phyloP scores from a whole-genome alignment of 2,113 vertebrate species.

The Electrona antarctica region DNA sequence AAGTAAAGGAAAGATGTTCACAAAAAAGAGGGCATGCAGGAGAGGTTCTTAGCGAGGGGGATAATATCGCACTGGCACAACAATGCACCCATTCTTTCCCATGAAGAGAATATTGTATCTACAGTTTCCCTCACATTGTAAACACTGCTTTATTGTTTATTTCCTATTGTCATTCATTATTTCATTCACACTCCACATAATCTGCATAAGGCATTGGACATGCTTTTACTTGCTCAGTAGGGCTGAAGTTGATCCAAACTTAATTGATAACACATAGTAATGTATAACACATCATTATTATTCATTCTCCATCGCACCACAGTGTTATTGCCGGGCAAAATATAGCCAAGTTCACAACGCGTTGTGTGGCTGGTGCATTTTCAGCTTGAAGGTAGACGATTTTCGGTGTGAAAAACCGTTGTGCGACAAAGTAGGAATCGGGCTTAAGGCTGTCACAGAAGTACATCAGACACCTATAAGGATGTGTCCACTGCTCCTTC shows the following conservation, averaged over 20 bases:
- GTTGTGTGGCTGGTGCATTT: too few relatives aligned
- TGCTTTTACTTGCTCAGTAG: slow-evolving; percentile 22
- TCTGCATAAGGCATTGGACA: background rate
- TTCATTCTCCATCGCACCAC: too few relatives aligned
- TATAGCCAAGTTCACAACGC: too few relatives aligned
- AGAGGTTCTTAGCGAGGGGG: slow-evolving; percentile 44
- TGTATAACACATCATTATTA: too few relatives aligned
- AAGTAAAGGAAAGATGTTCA: slow-evolving; percentile 77
- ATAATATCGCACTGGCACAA: slow-evolving; percentile 56
- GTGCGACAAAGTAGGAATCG: too few relatives aligned
- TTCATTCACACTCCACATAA: background rate
- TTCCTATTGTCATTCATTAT: slow-evolving; percentile 26
- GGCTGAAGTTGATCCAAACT: slow-evolving; percentile 15
- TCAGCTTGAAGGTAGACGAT: too few relatives aligned
- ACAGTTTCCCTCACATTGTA: slow-evolving; percentile 14
- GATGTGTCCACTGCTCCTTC: slow-evolving; percentile 55
- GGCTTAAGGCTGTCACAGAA: slow-evolving; percentile 28
- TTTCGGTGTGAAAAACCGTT: too few relatives aligned
- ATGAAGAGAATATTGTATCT: slow-evolving; percentile 1
- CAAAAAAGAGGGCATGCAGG: slow-evolving; percentile 60
- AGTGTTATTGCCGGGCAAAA: too few relatives aligned
- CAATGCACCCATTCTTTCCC: slow-evolving; percentile 42
- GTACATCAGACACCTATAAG: slow-evolving; percentile 19
- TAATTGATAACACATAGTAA: too few relatives aligned
- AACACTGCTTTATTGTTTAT: slow-evolving; percentile 27